A percentile compares a stretch with the other conserved stretches of the same genome.
These are phyloP conservation scores for Venustoraphidia nigricollis DNA, from an alignment of 2,888 invertebrate genomes.

Conservation along the genomic window DNA sequence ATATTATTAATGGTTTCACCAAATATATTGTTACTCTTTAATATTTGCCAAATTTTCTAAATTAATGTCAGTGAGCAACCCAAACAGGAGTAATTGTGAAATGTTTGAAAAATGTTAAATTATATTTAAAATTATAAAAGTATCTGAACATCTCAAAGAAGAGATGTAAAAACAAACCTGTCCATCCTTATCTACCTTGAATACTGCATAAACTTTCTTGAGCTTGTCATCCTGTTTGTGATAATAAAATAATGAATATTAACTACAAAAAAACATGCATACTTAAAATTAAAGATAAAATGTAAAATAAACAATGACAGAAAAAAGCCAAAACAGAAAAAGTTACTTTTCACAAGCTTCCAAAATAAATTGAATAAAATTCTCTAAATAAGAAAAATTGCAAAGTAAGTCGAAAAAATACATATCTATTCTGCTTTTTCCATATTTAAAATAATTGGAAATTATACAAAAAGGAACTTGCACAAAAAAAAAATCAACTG, in stretches of 20 bases:
- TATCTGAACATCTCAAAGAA: slow-evolving; percentile 1
- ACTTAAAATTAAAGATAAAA: no score
- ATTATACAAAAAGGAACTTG: slow-evolving; percentile 6
- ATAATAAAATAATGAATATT: slow-evolving; percentile 16
- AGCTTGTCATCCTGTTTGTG: slow-evolving; percentile 27
- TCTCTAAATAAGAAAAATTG: slow-evolving; percentile 3
- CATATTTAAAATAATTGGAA: neutral
- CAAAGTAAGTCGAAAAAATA: slow-evolving; percentile 6
- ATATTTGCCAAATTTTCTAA: no score
- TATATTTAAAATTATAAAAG: neutral
- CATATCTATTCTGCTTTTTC: neutral
- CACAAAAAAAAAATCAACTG: slow-evolving; percentile 2
- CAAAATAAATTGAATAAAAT: slow-evolving; percentile 5
- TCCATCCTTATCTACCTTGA: slow-evolving; percentile 30
- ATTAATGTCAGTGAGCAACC: no score
- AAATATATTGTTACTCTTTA: no score
- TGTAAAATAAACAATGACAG: neutral
- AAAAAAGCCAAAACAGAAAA: slow-evolving; percentile 3
- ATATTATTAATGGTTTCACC: no score
- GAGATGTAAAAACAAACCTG: slow-evolving; percentile 21
- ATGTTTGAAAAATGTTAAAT: neutral
- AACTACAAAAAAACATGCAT: no score
- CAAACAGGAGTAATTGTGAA: no score
- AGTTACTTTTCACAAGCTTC: slow-evolving; percentile 2
- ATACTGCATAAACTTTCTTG: slow-evolving; percentile 30